Conservation (phyloP, 2,113 vertebrate species). For the Heterocephalus glaber region DNA sequence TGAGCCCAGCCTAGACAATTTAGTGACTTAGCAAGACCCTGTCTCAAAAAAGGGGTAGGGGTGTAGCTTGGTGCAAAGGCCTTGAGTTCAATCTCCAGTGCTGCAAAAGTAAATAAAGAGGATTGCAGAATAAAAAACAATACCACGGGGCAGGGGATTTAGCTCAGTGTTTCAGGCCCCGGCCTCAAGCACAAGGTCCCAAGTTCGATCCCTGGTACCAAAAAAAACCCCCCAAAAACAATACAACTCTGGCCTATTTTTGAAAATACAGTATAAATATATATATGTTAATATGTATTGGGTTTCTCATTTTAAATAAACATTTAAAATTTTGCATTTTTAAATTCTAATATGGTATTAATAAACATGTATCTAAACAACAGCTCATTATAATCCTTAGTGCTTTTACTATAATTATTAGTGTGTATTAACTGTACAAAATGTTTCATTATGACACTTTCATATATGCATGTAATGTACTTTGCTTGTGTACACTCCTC, state of each 20-base stretch:
- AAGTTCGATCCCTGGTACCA: too few relatives aligned
- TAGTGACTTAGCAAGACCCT: neutral
- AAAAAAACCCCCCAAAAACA: too few relatives aligned
- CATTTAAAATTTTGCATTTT: neutral
- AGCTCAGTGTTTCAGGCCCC: too few relatives aligned
- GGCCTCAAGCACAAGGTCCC: too few relatives aligned
- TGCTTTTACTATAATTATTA: neutral
- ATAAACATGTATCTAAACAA: neutral
- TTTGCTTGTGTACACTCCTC: neutral
- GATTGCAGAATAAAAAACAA: slow-evolving; percentile 29
- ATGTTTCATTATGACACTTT: neutral
- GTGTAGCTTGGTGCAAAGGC: neutral
- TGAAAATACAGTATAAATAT: neutral
- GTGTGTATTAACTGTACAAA: neutral
- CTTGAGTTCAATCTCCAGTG: neutral
- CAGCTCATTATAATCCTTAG: neutral
- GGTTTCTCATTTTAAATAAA: slow-evolving; percentile 40
- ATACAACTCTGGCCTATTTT: too few relatives aligned
- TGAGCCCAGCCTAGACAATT: neutral
- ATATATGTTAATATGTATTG: neutral
- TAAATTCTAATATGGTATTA: neutral
- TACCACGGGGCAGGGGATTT: too few relatives aligned
- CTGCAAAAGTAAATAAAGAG: neutral
- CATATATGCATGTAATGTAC: neutral
- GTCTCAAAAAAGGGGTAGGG: neutral